A percentile compares a stretch with the other conserved stretches of the same genome.
These are phyloP conservation scores for Cheilosia variabilis DNA, from an alignment of 2,888 invertebrate genomes.

Conservation along the genomic window DNA sequence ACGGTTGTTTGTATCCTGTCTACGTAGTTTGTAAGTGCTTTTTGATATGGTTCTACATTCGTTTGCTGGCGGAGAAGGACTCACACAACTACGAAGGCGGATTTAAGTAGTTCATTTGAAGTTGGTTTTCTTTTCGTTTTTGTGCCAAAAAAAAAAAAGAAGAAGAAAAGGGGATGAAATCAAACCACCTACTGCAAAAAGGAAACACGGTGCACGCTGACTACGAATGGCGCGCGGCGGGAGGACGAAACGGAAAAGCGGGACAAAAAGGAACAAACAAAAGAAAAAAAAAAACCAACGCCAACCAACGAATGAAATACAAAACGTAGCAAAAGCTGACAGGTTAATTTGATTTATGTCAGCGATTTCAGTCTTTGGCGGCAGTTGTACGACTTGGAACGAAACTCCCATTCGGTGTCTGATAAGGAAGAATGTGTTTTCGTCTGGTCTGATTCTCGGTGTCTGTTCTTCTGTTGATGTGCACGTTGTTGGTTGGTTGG, in stretches of 20 bases:
- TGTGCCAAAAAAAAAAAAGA: slow-evolving; percentile 11
- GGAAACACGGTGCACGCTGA: slow-evolving; percentile 52
- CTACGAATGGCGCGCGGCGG: background rate
- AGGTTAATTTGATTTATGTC: slow-evolving; percentile 76
- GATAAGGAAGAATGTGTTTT: slow-evolving; percentile 41
- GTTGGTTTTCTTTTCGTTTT: slow-evolving; percentile 31
- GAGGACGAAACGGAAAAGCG: slow-evolving; percentile 50
- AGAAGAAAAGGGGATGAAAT: slow-evolving; percentile 24
- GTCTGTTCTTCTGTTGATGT: slow-evolving; percentile 14
- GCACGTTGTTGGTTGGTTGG: slow-evolving; percentile 11
- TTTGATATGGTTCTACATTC: slow-evolving; percentile 60
- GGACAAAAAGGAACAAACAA: slow-evolving; percentile 13
- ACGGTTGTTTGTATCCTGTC: slow-evolving; percentile 64
- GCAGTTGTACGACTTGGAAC: slow-evolving; percentile 54
- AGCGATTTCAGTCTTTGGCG: slow-evolving; percentile 73
- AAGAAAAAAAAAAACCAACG: slow-evolving; percentile 12
- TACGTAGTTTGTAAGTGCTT: slow-evolving; percentile 67
- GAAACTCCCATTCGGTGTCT: slow-evolving; percentile 46
- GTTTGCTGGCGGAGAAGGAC: background rate
- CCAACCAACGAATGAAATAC: slow-evolving; percentile 46
- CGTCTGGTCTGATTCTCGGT: slow-evolving; percentile 13
- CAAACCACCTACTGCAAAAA: slow-evolving; percentile 53
- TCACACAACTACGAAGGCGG: slow-evolving; percentile 59
- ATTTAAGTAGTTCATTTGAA: slow-evolving; percentile 74
- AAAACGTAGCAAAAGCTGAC: slow-evolving; percentile 70